Evolutionary conservation across 1,140 invertebrate genomes (phyloP), one percentile per base, ranked within the genome.

Genomic region (Drosophila lini): DNA sequence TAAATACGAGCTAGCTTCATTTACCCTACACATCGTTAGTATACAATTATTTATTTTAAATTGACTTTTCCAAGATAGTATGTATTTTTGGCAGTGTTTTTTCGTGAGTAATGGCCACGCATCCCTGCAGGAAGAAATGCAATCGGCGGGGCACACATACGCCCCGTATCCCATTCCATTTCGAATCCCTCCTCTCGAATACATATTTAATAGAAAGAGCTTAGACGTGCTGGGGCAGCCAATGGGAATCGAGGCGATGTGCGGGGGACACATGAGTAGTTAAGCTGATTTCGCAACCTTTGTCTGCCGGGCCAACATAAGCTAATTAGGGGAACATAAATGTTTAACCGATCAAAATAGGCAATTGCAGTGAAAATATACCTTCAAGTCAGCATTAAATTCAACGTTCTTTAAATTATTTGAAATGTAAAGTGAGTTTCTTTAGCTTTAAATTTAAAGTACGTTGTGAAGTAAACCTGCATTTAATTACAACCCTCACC

Each of bases 151-250:
- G 36, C 28, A 34, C 36, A 41, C 70, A 64, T 3, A 1, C 31
- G 7, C 42, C 36, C 47, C 32, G 5, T 13, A 19, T 52, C 16
- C 62, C 40, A 34, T n/a, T 25, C 25, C 56, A 48, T 34, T n/a
- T 31, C 3, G 16, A 25, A 11, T 40, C 31, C 34, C 38, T 16
- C 36, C 44, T 9, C 44, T 52, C 22, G 67, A 59, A 69, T 78
- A 78, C 74, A 78, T 69, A 69, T 78, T 78, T 77, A 77, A 77
- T 77, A 56, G 62, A 68, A 76, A 60, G 62, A 77, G 74, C 74
- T 77, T 67, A 68, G 74, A 56, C 62, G 55, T 60, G 73, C 53
- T 45, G 73, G 57, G 32, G 25, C 28, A 36, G 44, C 32, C 16
- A 15, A n/a, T 16, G 25, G 28, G 32, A 50, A 19, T 42, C 19